Conservation (phyloP, 1,140 invertebrate genomes). For the Eupeodes corollae region DNA sequence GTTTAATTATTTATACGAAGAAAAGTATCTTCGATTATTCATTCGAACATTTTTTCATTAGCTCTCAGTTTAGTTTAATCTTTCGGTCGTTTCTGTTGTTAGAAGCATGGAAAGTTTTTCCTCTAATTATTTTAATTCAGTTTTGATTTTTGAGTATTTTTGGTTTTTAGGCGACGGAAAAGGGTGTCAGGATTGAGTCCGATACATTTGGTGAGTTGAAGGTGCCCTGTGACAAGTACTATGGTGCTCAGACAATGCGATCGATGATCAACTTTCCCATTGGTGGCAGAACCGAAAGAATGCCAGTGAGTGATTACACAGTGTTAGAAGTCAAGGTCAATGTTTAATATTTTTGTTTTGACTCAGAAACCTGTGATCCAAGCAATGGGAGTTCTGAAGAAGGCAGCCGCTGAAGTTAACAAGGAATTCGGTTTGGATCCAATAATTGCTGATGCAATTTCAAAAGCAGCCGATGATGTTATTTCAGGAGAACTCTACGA, state of each 20-base stretch:
- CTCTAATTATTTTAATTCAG: too few relatives aligned
- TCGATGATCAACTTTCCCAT: constrained; percentile 97
- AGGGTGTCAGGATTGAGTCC: constrained; percentile 57
- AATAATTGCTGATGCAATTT: constrained; percentile 81
- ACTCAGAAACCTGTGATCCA: constrained; percentile 78
- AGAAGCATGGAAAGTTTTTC: neutral
- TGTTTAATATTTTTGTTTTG: neutral
- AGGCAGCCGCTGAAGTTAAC: constrained; percentile 93
- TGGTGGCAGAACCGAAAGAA: constrained; percentile 79
- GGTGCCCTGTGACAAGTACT: constrained; percentile 86
- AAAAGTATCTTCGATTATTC: too few relatives aligned
- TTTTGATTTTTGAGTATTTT: too few relatives aligned
- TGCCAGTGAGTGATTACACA: constrained; percentile 62
- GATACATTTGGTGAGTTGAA: constrained; percentile 93
- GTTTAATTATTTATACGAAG: neutral
- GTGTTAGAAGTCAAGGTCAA: neutral
- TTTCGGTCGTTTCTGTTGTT: neutral
- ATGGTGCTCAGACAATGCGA: constrained; percentile 93
- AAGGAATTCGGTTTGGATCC: constrained; percentile 83
- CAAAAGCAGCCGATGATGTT: constrained; percentile 89
- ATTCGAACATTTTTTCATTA: too few relatives aligned
- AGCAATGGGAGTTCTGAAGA: constrained; percentile 94
- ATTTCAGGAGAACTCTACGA: constrained; percentile 86
- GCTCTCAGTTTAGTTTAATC: neutral
- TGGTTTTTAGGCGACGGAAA: constrained; percentile 19